A percentile compares a stretch with the other conserved stretches of the same genome.
These are phyloP conservation scores for Enteromius unitaeniatus DNA, from an alignment of 2,797 vertebrate genomes.

Conservation along the genomic window DNA sequence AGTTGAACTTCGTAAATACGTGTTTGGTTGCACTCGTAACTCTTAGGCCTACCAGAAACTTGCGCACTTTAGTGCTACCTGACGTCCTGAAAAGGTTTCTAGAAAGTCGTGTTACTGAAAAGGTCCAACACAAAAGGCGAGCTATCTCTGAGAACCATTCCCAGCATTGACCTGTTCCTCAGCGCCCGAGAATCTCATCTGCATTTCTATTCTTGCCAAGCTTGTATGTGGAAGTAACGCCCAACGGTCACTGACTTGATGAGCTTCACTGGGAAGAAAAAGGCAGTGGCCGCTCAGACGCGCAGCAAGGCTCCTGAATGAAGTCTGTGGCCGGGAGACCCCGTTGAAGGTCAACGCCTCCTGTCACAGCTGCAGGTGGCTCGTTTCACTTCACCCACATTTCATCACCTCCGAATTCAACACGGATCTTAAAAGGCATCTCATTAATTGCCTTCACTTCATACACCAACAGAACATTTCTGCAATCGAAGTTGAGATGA, in stretches of 20 bases:
- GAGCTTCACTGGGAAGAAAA: constrained; percentile 70
- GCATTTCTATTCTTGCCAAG: constrained; percentile 87
- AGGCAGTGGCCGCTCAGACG: constrained; percentile 71
- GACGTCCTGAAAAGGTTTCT: constrained; percentile 19
- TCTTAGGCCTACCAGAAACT: background rate
- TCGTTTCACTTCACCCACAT: constrained; percentile 71
- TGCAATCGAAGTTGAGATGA: constrained; percentile 1
- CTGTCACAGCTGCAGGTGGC: constrained; percentile 78
- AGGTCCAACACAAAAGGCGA: constrained; percentile 56
- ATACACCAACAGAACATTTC: background rate
- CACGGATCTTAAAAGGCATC: constrained; percentile 42
- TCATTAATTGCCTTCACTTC: constrained; percentile 43
- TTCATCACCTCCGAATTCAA: constrained; percentile 59
- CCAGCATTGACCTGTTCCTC: constrained; percentile 84
- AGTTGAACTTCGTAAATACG: background rate
- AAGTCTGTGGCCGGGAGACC: constrained; percentile 72
- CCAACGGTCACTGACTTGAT: constrained; percentile 81
- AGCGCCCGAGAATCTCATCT: constrained; percentile 86
- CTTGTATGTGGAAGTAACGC: constrained; percentile 89
- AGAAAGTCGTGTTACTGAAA: constrained; percentile 47
- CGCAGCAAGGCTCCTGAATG: constrained; percentile 71
- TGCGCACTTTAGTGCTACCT: constrained; percentile 32
- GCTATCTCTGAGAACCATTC: constrained; percentile 78
- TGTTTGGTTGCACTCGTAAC: background rate
- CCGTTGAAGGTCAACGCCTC: constrained; percentile 84